These are phyloP conservation scores for Microctonus hyperodae DNA, from an alignment of 2,888 invertebrate species.

Conservation along the genomic window DNA sequence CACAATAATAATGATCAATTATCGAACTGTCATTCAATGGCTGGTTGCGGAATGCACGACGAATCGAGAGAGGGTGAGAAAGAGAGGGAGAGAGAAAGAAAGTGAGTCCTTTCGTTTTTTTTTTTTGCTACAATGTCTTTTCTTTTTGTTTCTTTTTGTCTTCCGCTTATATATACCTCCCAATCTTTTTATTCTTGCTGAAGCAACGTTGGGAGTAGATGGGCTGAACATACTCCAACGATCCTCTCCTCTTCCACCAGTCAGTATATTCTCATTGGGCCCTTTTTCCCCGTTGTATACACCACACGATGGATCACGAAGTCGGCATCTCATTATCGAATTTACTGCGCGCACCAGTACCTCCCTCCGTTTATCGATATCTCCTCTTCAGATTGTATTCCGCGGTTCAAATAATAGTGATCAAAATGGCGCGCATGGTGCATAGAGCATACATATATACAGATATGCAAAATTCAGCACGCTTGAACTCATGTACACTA, in stretches of 20 bases:
- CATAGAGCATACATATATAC: constrained; percentile 16
- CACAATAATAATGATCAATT: constrained; percentile 61
- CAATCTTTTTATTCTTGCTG: constrained; percentile 28
- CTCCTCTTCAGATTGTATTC: constrained; percentile 38
- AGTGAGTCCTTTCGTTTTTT: constrained; percentile 27
- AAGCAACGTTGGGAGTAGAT: constrained; percentile 32
- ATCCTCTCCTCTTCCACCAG: background rate
- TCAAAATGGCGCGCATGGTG: constrained; percentile 40
- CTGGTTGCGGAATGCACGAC: constrained; percentile 56
- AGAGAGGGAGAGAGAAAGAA: constrained; percentile 21
- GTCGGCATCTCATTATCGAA: constrained; percentile 47
- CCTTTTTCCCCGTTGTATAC: constrained; percentile 23
- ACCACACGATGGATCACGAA: constrained; percentile 39
- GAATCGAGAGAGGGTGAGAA: constrained; percentile 45
- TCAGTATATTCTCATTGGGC: background rate
- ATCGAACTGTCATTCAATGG: constrained; percentile 60
- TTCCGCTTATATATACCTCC: background rate
- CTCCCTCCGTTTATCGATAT: constrained; percentile 44
- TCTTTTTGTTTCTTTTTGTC: constrained; percentile 7
- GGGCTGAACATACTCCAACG: constrained; percentile 1
- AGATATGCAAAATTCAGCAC: background rate
- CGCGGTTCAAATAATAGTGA: constrained; percentile 41
- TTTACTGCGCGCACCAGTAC: constrained; percentile 44
- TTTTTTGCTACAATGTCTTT: constrained; percentile 19
- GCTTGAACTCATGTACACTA: background rate